A percentile compares a stretch with the other conserved stretches of the same genome.
Conservation (phyloP, 2,113 vertebrate species). For the Tychaedon coryphoeus region DNA sequence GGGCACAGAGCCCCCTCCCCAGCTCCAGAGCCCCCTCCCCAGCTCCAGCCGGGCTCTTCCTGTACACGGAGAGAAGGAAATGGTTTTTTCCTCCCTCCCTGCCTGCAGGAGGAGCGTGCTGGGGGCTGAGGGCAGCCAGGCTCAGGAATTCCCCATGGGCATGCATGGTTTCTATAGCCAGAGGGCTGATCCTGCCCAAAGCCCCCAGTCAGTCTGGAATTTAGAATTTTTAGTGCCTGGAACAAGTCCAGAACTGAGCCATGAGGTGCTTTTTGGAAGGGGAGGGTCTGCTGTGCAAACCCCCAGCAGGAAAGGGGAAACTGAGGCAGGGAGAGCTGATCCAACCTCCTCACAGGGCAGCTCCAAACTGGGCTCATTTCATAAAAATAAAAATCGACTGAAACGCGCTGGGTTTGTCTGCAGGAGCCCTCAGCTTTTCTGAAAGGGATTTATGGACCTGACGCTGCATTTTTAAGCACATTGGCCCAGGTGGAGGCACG, state of each 20-base stretch:
- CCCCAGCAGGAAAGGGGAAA: background rate
- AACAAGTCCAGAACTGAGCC: accelerated
- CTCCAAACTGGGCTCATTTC: background rate
- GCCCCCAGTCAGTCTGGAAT: too few species aligned
- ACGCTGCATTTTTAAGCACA: background rate
- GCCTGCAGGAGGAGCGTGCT: background rate
- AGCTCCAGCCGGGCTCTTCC: background rate
- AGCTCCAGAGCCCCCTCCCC: background rate
- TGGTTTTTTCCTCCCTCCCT: background rate
- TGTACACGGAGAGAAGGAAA: accelerated
- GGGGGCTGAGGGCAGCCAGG: background rate
- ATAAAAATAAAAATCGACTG: background rate
- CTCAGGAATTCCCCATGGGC: accelerated
- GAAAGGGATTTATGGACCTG: background rate
- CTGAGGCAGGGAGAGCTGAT: background rate
- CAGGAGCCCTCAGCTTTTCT: background rate
- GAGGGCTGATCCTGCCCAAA: too few species aligned
- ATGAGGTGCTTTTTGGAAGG: background rate
- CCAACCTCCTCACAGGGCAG: background rate
- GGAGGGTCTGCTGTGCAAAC: too few species aligned
- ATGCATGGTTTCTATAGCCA: accelerated
- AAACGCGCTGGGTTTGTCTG: accelerated
- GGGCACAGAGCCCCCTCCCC: background rate
- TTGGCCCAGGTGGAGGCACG: background rate
- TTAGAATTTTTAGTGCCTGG: background rate